These are phyloP conservation scores for Muscicapa adusta DNA, from an alignment of 2,113 vertebrate genomes.

Conservation along the genomic window DNA sequence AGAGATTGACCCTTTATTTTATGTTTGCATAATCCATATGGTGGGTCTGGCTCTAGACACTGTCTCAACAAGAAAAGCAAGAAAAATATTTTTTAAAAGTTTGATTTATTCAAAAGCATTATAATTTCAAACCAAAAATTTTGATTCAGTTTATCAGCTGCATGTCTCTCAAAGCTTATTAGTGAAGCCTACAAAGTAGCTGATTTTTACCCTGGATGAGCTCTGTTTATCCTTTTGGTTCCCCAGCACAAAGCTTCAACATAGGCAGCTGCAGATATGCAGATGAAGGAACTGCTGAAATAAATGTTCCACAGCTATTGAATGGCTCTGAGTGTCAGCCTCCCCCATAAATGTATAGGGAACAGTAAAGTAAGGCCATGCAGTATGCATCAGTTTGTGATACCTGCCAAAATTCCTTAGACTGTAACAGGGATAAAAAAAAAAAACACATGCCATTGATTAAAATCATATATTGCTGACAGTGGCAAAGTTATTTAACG, in stretches of 20 bases:
- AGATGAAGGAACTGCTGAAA: not conserved
- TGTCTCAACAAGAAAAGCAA: not conserved
- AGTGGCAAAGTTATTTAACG: not conserved
- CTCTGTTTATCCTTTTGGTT: not conserved
- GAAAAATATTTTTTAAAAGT: not conserved
- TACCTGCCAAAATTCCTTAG: not conserved
- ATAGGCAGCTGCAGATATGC: not conserved
- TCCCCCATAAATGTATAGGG: not conserved
- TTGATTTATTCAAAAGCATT: not conserved
- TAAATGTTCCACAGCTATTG: not conserved
- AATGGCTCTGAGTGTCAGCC: not conserved
- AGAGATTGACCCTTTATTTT: not conserved
- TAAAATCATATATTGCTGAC: not conserved
- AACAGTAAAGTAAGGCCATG: not conserved
- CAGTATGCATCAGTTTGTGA: not conserved
- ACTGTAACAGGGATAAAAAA: not conserved
- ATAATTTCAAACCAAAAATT: not conserved
- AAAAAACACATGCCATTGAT: not conserved
- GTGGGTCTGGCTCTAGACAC: not conserved
- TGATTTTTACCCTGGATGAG: not conserved
- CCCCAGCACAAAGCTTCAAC: not conserved
- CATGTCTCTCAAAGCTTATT: not conserved
- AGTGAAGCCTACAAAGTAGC: not conserved
- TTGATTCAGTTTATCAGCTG: not conserved
- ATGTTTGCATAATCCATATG: not conserved